Conservation (phyloP, 2,797 vertebrate species). For the Pangasius mekongensis region DNA sequence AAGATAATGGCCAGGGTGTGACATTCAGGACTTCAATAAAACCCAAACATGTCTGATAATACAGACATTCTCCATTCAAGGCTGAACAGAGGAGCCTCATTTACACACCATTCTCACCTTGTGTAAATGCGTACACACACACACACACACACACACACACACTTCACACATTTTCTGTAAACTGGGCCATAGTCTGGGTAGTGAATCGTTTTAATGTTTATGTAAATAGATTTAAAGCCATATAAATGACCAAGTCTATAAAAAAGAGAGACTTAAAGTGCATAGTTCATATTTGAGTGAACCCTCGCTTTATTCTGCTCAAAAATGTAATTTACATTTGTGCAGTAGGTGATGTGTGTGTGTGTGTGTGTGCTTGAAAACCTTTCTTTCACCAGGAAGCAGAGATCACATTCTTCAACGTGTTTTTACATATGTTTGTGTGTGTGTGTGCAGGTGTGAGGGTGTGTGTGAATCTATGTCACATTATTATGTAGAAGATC, state of each 20-base stretch:
- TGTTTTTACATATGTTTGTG: background rate
- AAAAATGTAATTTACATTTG: background rate
- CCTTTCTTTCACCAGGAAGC: background rate
- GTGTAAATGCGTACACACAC: slow-evolving; percentile 36
- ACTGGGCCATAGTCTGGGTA: slow-evolving; percentile 1
- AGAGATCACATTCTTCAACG: background rate
- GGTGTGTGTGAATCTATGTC: background rate
- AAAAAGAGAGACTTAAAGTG: background rate
- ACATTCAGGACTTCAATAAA: slow-evolving; percentile 9
- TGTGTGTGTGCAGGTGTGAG: background rate
- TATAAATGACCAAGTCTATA: background rate
- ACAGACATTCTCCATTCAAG: slow-evolving; percentile 45
- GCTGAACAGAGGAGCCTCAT: slow-evolving; percentile 30
- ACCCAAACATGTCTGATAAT: slow-evolving; percentile 40
- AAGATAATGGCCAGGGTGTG: slow-evolving; percentile 22
- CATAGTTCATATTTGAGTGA: background rate
- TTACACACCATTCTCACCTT: slow-evolving; percentile 45
- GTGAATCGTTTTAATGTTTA: slow-evolving; percentile 11
- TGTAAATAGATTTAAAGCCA: slow-evolving; percentile 32
- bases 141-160: slow-evolving; percentile 15
- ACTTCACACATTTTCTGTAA: background rate
- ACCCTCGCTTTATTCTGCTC: too few species aligned
- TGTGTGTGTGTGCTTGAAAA: background rate
- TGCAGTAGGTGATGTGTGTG: background rate
- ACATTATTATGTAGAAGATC: slow-evolving; percentile 36